phyloP scores from a whole-genome alignment of 2,888 invertebrate species.

The Drosophila heteroneura region DNA sequence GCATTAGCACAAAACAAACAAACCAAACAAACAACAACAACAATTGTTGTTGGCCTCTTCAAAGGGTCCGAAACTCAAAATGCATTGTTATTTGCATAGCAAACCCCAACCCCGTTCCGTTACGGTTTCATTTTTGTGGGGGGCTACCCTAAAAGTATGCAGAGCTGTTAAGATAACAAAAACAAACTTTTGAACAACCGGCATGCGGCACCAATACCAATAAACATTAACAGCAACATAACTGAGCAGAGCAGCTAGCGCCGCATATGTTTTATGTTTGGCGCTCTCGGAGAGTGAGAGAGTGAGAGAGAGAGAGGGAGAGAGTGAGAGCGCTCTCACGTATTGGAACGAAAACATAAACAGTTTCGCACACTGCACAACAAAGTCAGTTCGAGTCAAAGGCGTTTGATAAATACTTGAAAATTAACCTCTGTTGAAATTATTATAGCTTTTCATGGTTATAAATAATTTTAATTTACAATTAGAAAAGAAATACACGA shows the following conservation, averaged over 20 bases:
- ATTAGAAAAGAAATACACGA: background rate
- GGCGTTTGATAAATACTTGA: background rate
- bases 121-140: background rate
- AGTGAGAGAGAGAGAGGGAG: constrained; percentile 15
- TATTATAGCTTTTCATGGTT: background rate
- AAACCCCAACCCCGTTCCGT: background rate
- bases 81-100: constrained; percentile 67
- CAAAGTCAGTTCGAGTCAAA: background rate
- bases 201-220: constrained; percentile 56
- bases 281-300: constrained; percentile 10
- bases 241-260: constrained; percentile 16
- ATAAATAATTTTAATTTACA: background rate
- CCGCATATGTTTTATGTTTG: constrained; percentile 48
- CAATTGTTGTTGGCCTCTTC: constrained; percentile 38
- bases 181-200: constrained; percentile 67
- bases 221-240: constrained; percentile 9
- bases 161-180: constrained; percentile 68
- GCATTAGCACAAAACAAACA: constrained; percentile 64
- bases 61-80: constrained; percentile 32
- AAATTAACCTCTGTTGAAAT: background rate
- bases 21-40: constrained; percentile 31
- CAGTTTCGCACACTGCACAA: constrained; percentile 52
- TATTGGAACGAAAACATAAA: constrained; percentile 70
- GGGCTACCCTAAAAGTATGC: constrained; percentile 71
- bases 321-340: constrained; percentile 19